These are phyloP conservation scores for Pituophis catenifer DNA, from an alignment of 2,113 vertebrate species.

Conservation along the genomic window DNA sequence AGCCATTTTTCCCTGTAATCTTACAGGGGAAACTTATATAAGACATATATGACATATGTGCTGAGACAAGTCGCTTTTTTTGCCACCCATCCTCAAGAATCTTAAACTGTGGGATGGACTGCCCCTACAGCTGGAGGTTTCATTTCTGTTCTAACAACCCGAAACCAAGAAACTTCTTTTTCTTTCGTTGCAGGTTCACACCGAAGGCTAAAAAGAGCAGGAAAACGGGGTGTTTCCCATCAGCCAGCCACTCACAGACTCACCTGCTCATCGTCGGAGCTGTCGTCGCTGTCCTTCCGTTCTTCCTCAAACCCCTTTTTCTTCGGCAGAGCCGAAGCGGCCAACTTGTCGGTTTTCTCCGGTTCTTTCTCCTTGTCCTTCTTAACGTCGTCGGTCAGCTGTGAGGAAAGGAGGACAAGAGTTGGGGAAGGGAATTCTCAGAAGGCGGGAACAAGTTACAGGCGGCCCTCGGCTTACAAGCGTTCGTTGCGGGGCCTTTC, in stretches of 20 bases:
- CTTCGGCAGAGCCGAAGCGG: slow-evolving; percentile 70
- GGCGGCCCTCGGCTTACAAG: no score
- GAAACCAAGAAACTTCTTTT: neutral
- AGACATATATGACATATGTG: no score
- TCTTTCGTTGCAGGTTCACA: neutral
- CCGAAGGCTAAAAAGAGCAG: neutral
- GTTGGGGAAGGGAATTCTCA: neutral
- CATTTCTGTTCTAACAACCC: neutral
- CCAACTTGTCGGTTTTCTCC: slow-evolving; percentile 80
- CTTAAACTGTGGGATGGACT: neutral
- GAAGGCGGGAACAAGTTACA: neutral
- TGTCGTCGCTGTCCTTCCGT: slow-evolving; percentile 85
- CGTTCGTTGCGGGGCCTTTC: neutral
- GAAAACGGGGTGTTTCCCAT: neutral
- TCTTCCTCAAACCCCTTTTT: slow-evolving; percentile 88
- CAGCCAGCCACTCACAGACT: neutral
- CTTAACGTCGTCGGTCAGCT: slow-evolving; percentile 90
- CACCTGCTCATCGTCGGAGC: slow-evolving; percentile 74
- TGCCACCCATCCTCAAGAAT: neutral
- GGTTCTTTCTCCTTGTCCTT: slow-evolving; percentile 93
- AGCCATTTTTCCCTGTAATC: neutral
- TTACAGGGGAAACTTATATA: neutral
- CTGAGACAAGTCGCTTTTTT: neutral
- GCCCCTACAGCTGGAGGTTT: neutral
- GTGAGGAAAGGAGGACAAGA: neutral